phyloP scores from a whole-genome alignment of 2,888 invertebrate species.

The Pocota personata region DNA sequence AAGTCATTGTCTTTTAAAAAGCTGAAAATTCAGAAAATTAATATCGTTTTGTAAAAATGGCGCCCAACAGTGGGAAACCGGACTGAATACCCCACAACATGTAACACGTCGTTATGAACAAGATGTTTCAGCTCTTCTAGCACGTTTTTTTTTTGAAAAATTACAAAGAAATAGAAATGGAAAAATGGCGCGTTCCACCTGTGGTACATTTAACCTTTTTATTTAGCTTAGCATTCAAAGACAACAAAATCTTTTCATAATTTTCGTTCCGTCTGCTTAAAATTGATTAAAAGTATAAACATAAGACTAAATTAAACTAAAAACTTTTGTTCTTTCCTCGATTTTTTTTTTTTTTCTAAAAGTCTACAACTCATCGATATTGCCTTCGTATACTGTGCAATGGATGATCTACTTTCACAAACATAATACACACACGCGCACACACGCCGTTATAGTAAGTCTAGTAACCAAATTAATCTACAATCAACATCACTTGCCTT shows the following conservation, averaged over 20 bases:
- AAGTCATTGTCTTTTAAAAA: too few relatives aligned
- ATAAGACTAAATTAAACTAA: slow-evolving; percentile 4
- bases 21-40: too few relatives aligned
- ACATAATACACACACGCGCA: slow-evolving; percentile 32
- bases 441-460: slow-evolving; percentile 27
- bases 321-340: neutral
- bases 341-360: neutral
- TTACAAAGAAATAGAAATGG: too few relatives aligned
- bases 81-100: too few relatives aligned
- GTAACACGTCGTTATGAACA: too few relatives aligned
- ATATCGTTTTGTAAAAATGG: too few relatives aligned
- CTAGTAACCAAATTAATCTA: slow-evolving; percentile 53
- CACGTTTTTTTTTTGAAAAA: too few relatives aligned
- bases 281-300: neutral
- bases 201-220: too few relatives aligned
- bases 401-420: slow-evolving; percentile 30
- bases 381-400: slow-evolving; percentile 12
- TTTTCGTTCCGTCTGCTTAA: neutral
- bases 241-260: neutral
- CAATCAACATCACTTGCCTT: slow-evolving; percentile 70
- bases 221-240: too few relatives aligned
- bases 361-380: slow-evolving; percentile 12
- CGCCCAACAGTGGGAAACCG: too few relatives aligned
- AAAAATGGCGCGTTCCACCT: too few relatives aligned
- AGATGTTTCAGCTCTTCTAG: too few relatives aligned